Evolutionary conservation across 1,140 invertebrate genomes (phyloP).

Genomic region (Paraescarpia echinospica): DNA sequence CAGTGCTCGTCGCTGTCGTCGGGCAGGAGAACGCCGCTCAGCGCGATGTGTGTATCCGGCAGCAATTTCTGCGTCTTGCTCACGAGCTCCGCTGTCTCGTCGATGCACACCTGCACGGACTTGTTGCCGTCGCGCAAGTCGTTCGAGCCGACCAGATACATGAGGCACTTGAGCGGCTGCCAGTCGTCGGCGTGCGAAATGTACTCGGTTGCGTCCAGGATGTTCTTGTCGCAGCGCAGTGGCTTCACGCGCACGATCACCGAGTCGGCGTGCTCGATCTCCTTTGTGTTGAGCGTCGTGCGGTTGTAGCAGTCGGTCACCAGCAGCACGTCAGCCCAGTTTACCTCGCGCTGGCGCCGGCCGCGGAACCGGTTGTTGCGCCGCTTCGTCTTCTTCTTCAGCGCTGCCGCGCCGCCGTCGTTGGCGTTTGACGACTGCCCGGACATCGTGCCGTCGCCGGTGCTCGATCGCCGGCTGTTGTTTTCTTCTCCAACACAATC

Average conservation of each 20-base stretch:
- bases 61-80: background rate
- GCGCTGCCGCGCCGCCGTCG: background rate
- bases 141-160: background rate
- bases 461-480: background rate
- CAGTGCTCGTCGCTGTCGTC: conserved; percentile 2
- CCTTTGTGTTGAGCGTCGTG: background rate
- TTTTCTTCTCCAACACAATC: background rate
- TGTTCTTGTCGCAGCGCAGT: background rate
- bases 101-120: background rate
- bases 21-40: background rate
- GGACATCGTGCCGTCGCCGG: background rate
- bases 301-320: background rate
- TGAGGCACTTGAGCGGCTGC: background rate
- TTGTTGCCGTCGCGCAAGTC: background rate
- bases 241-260: background rate
- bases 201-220: background rate
- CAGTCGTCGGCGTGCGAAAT: background rate
- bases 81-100: background rate
- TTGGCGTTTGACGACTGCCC: background rate
- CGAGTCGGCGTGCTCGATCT: background rate
- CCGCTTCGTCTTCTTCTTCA: background rate
- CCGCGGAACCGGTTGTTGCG: background rate
- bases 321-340: background rate
- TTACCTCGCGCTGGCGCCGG: background rate
- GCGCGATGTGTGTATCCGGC: background rate